These are phyloP conservation scores for Ischnus inquisitorius DNA, from an alignment of 2,888 invertebrate species.

Conservation along the genomic window DNA sequence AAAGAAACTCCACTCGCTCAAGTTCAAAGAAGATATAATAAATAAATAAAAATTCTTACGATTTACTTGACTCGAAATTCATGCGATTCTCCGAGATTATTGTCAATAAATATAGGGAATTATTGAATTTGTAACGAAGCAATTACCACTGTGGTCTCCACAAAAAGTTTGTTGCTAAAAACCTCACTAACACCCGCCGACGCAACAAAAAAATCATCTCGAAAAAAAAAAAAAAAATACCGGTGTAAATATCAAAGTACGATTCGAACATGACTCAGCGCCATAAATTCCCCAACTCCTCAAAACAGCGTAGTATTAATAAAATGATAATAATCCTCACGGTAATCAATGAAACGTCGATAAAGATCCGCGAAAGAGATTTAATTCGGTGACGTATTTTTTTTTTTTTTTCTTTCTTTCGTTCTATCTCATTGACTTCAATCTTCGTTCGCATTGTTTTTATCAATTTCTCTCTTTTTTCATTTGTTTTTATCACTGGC, in stretches of 20 bases:
- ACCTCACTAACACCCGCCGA: slow-evolving; percentile 18
- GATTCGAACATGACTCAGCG: neutral
- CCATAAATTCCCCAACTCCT: neutral
- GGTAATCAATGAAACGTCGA: slow-evolving; percentile 54
- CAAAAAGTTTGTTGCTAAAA: slow-evolving; percentile 9
- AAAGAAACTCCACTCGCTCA: neutral
- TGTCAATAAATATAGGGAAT: neutral
- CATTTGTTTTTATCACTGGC: slow-evolving; percentile 70
- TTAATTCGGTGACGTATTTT: slow-evolving; percentile 60
- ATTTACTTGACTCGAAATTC: slow-evolving; percentile 36
- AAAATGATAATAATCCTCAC: slow-evolving; percentile 8
- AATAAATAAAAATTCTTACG: neutral
- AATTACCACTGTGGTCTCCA: neutral
- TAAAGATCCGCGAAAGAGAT: slow-evolving; percentile 58
- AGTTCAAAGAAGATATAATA: slow-evolving; percentile 5
- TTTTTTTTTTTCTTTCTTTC: slow-evolving; percentile 8
- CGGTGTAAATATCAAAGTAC: slow-evolving; percentile 13
- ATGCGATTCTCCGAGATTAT: slow-evolving; percentile 55
- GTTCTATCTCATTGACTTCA: slow-evolving; percentile 2
- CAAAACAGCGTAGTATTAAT: neutral
- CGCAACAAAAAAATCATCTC: slow-evolving; percentile 22
- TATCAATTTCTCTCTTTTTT: neutral
- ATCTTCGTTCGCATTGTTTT: slow-evolving; percentile 11
- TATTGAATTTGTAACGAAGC: neutral
- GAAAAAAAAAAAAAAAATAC: slow-evolving; percentile 30